phyloP scores from a whole-genome alignment of 2,797 vertebrate species.

The Epinephelus coioides region DNA sequence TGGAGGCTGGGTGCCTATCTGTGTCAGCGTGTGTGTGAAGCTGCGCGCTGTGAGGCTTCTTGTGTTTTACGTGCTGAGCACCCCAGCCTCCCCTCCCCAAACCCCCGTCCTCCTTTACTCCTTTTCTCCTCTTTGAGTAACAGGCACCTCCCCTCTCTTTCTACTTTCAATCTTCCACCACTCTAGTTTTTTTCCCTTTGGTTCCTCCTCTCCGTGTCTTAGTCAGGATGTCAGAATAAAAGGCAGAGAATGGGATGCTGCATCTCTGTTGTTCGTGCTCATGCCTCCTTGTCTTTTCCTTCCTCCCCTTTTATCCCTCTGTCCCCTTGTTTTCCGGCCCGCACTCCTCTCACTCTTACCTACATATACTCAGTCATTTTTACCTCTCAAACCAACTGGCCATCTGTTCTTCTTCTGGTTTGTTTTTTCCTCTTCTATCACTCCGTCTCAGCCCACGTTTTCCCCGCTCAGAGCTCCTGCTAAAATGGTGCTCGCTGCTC shows the following conservation, averaged over 20 bases:
- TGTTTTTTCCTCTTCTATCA: conserved; percentile 14
- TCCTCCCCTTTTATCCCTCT: conserved; percentile 37
- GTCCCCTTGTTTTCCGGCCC: conserved; percentile 28
- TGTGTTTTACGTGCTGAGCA: conserved; percentile 44
- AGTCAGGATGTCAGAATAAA: conserved; percentile 67
- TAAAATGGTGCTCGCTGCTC: conserved; percentile 70
- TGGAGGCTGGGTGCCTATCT: conserved; percentile 65
- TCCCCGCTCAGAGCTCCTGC: conserved; percentile 45
- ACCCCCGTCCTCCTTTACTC: conserved; percentile 40
- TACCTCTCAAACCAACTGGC: conserved; percentile 5
- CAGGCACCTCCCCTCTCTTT: conserved; percentile 50
- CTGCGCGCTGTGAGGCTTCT: conserved; percentile 33
- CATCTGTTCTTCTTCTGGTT: neutral
- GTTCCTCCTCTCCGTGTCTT: conserved; percentile 28
- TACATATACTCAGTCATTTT: conserved; percentile 35
- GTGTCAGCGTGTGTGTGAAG: conserved; percentile 47
- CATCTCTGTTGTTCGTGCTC: conserved; percentile 53
- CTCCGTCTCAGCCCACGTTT: conserved; percentile 34
- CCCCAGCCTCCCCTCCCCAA: conserved; percentile 1
- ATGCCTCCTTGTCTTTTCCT: conserved; percentile 41
- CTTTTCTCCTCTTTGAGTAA: conserved; percentile 41
- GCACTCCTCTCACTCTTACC: conserved; percentile 44
- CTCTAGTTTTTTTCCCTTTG: conserved; percentile 2
- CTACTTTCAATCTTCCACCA: conserved; percentile 23
- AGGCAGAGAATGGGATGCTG: conserved; percentile 43